These are phyloP conservation scores for Echiichthys vipera DNA, from an alignment of 2,797 vertebrate genomes.

Conservation along the genomic window DNA sequence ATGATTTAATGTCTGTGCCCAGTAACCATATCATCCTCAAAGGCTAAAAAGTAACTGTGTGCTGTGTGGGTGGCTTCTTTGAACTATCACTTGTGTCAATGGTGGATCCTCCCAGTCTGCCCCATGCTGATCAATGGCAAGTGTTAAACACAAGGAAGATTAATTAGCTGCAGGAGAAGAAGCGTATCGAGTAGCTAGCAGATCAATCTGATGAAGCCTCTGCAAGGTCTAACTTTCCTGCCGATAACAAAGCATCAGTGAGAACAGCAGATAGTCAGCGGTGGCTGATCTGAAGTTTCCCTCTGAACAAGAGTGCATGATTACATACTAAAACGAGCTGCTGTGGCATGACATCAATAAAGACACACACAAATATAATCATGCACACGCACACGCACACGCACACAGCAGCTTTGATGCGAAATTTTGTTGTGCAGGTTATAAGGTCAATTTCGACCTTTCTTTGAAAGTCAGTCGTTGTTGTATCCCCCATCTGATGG, in stretches of 20 bases:
- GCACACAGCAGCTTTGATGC: background rate
- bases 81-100: constrained; percentile 31
- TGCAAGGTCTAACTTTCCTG: constrained; percentile 2
- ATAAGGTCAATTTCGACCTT: constrained; percentile 40
- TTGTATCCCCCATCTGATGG: background rate
- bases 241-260: constrained; percentile 8
- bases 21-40: background rate
- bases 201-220: constrained; percentile 43
- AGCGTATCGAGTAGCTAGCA: constrained; percentile 19
- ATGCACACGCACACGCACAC: background rate
- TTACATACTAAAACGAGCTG: constrained; percentile 14
- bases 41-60: background rate
- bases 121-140: constrained; percentile 39
- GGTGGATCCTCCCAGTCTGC: constrained; percentile 30
- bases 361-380: constrained; percentile 5
- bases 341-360: constrained; percentile 23
- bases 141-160: constrained; percentile 34
- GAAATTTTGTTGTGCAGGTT: constrained; percentile 8
- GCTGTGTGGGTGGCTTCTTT: background rate
- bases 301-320: constrained; percentile 1
- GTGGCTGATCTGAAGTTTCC: background rate
- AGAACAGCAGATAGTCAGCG: constrained; percentile 1
- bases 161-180: constrained; percentile 43
- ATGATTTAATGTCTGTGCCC: background rate
- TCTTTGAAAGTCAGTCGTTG: constrained; percentile 6